Evolutionary conservation across 2,888 invertebrate genomes (phyloP).

Genomic region (Himalopsyche kuldschensis): DNA sequence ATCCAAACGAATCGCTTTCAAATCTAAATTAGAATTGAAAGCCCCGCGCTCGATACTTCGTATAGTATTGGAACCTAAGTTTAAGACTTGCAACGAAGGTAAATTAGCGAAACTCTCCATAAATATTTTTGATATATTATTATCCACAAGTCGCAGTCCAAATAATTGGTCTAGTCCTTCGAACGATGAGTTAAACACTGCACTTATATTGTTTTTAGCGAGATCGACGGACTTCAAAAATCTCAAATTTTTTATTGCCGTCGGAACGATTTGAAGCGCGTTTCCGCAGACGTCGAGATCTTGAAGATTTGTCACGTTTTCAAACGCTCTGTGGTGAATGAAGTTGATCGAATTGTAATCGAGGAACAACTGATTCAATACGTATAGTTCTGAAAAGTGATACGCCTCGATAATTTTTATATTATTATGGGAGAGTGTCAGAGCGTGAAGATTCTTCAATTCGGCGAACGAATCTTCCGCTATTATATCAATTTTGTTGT

Average conservation of each 20-base stretch:
- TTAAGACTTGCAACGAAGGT: constrained; percentile 75
- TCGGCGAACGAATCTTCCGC: constrained; percentile 75
- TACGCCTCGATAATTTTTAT: constrained; percentile 67
- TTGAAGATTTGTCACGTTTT: constrained; percentile 75
- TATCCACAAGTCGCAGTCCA: constrained; percentile 78
- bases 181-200: constrained; percentile 72
- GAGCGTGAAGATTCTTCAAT: constrained; percentile 73
- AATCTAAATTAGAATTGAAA: constrained; percentile 70
- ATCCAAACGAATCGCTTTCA: constrained; percentile 75
- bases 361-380: constrained; percentile 71
- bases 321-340: constrained; percentile 71
- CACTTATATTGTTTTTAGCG: constrained; percentile 77
- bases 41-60: constrained; percentile 72
- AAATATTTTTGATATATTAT: constrained; percentile 74
- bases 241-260: constrained; percentile 67
- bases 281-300: constrained; percentile 77
- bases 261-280: constrained; percentile 66
- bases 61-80: constrained; percentile 79
- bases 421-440: constrained; percentile 73
- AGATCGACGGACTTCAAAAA: constrained; percentile 77
- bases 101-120: constrained; percentile 74
- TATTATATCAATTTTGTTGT: constrained; percentile 69
- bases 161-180: constrained; percentile 72
- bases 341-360: constrained; percentile 72
- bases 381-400: constrained; percentile 71